A percentile compares a stretch with the other conserved stretches of the same genome.
Conservation (phyloP, 2,888 invertebrate genomes). For the Blastobasis lacticolella region DNA sequence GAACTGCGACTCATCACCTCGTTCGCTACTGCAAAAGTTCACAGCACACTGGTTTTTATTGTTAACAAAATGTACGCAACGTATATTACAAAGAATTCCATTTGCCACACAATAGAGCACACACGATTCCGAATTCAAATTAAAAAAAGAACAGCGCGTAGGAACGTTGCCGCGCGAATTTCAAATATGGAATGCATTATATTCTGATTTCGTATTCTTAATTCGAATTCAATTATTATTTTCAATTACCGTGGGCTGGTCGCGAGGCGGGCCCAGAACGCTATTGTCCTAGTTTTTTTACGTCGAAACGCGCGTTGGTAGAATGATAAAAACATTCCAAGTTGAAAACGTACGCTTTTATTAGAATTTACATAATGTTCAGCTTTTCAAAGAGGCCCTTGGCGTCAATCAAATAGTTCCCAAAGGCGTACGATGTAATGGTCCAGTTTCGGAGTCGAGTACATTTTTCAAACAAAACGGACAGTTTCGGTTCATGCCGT, state of each 20-base stretch:
- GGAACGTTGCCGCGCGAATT: slow-evolving; percentile 47
- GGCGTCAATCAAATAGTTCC: slow-evolving; percentile 22
- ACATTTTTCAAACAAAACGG: slow-evolving; percentile 50
- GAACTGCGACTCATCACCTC: not conserved
- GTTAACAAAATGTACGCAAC: slow-evolving; percentile 40
- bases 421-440: not conserved
- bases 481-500: slow-evolving; percentile 51
- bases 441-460: slow-evolving; percentile 30
- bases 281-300: slow-evolving; percentile 53
- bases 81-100: slow-evolving; percentile 56
- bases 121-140: slow-evolving; percentile 68
- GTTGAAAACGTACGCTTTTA: not conserved
- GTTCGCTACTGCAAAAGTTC: slow-evolving; percentile 17
- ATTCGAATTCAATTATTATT: slow-evolving; percentile 67
- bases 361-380: not conserved
- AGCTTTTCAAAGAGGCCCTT: slow-evolving; percentile 9
- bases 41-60: slow-evolving; percentile 26
- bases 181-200: slow-evolving; percentile 62
- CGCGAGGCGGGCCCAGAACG: slow-evolving; percentile 32
- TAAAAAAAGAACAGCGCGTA: slow-evolving; percentile 48
- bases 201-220: slow-evolving; percentile 62
- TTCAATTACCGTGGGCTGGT: slow-evolving; percentile 57
- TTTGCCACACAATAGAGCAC: slow-evolving; percentile 68
- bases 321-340: not conserved
- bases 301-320: slow-evolving; percentile 12